These are phyloP conservation scores for Sinocyclocheilus rhinocerous DNA, from an alignment of 2,113 vertebrate genomes.

Conservation along the genomic window DNA sequence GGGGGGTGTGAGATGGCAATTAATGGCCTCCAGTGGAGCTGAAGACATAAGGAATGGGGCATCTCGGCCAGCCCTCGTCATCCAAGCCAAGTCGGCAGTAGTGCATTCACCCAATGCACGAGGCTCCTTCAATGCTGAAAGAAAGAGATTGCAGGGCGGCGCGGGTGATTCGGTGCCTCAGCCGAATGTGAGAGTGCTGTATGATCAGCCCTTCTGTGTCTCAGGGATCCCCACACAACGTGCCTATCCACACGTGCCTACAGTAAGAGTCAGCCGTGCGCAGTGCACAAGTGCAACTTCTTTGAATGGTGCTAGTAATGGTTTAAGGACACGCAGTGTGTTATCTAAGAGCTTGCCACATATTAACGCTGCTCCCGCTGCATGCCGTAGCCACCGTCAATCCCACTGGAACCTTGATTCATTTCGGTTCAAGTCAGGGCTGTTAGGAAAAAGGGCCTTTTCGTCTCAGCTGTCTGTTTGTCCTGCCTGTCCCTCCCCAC, in stretches of 20 bases:
- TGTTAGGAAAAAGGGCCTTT: constrained; percentile 64
- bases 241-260: constrained; percentile 62
- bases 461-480: constrained; percentile 53
- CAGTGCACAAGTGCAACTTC: constrained; percentile 33
- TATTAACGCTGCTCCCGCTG: constrained; percentile 53
- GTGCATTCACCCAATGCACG: constrained; percentile 30
- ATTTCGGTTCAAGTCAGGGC: constrained; percentile 62
- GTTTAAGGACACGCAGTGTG: constrained; percentile 47
- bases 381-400: constrained; percentile 50
- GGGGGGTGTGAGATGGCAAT: constrained; percentile 68
- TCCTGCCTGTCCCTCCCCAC: constrained; percentile 47
- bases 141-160: constrained; percentile 60
- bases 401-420: constrained; percentile 64
- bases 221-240: constrained; percentile 67
- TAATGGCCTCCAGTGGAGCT: constrained; percentile 74
- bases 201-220: constrained; percentile 54
- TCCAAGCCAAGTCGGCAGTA: constrained; percentile 48
- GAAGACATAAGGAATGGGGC: constrained; percentile 61
- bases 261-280: neutral
- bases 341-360: constrained; percentile 54
- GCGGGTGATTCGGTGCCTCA: constrained; percentile 67
- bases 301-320: constrained; percentile 61
- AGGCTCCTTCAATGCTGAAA: constrained; percentile 46
- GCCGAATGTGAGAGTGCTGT: constrained; percentile 64
- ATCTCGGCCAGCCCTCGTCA: constrained; percentile 23